Conservation (phyloP, 2,888 invertebrate genomes). For the Melangyna quadrimaculata region DNA sequence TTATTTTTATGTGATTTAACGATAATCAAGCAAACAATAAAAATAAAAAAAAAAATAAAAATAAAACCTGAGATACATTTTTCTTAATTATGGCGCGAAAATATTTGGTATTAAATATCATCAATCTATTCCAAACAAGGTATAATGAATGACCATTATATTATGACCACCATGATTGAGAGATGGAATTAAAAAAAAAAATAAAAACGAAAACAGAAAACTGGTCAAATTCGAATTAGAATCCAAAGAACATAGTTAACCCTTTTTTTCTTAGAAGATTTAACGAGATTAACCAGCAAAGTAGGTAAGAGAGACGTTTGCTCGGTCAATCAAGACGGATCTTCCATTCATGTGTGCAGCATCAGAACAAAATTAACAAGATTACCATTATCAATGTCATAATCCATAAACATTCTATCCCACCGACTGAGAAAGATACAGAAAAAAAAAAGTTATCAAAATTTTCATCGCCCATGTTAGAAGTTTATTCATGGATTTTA, state of each 20-base stretch:
- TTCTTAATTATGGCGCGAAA: conserved; percentile 38
- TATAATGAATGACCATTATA: conserved; percentile 40
- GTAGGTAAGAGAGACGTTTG: neutral
- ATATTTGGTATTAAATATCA: conserved; percentile 54
- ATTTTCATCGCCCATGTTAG: conserved; percentile 24
- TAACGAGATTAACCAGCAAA: neutral
- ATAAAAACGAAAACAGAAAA: conserved; percentile 23
- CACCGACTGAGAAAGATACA: conserved; percentile 10
- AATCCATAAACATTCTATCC: conserved; percentile 16
- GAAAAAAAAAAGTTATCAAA: neutral
- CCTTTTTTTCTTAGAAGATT: conserved; percentile 1
- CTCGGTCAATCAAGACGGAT: conserved; percentile 52
- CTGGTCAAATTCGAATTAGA: conserved; percentile 28
- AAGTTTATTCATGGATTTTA: neutral
- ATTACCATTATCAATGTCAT: conserved; percentile 29
- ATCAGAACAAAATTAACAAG: neutral
- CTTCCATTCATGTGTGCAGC: conserved; percentile 23
- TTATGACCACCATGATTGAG: conserved; percentile 49
- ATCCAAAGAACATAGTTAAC: neutral
- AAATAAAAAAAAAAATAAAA: neutral
- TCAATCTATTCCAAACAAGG: conserved; percentile 36
- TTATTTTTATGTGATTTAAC: neutral
- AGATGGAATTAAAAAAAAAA: neutral
- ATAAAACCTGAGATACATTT: conserved; percentile 40
- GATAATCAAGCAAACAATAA: neutral